Evolutionary conservation across 2,888 invertebrate genomes (phyloP).

Genomic region (Didymodactylos carnosus): DNA sequence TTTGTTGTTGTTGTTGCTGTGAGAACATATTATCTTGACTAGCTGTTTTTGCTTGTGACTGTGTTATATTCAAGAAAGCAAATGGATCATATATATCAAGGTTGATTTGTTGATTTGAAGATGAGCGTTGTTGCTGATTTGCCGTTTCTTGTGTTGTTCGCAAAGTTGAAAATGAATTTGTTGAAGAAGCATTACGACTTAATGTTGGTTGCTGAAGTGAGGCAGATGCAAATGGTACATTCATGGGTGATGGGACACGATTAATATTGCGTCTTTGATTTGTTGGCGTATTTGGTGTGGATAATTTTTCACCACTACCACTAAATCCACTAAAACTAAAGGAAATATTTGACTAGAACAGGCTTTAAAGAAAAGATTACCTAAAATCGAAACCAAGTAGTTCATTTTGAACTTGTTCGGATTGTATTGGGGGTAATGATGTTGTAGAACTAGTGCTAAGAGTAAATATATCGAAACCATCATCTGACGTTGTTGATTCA

Average conservation of each 20-base stretch:
- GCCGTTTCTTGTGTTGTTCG: not conserved
- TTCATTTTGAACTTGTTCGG: not conserved
- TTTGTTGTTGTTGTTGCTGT: too few relatives aligned
- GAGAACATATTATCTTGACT: too few relatives aligned
- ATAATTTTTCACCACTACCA: not conserved
- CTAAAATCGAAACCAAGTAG: not conserved
- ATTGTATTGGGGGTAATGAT: not conserved
- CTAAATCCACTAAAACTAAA: not conserved
- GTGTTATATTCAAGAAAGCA: too few relatives aligned
- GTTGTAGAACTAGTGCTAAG: not conserved
- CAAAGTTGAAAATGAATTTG: not conserved
- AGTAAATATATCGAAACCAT: not conserved
- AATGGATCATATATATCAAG: too few relatives aligned
- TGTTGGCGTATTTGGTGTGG: not conserved
- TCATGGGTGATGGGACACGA: too few relatives aligned
- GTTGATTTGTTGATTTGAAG: too few relatives aligned
- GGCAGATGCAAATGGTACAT: too few relatives aligned
- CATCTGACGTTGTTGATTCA: not conserved
- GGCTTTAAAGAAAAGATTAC: too few relatives aligned
- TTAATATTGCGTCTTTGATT: too few relatives aligned
- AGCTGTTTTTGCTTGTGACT: too few relatives aligned
- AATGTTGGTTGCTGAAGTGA: not conserved
- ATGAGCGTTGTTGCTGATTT: too few relatives aligned
- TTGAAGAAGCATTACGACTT: not conserved
- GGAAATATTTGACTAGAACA: too few relatives aligned